Evolutionary conservation across 2,113 vertebrate genomes (phyloP), one percentile per base, ranked within the genome.

Genomic region (Chaetops frenatus): DNA sequence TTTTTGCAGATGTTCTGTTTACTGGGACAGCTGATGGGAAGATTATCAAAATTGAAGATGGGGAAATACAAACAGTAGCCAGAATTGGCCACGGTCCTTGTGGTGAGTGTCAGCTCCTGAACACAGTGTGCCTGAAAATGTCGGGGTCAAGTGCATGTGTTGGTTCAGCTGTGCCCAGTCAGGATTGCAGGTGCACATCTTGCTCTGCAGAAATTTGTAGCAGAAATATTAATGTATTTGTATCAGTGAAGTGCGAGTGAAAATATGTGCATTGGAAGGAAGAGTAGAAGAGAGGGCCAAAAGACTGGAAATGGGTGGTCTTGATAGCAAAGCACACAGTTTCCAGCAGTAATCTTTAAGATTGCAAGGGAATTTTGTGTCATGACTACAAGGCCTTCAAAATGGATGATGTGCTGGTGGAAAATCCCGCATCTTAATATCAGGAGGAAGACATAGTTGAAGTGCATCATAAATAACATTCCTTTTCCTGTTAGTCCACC

Each of bases 11-110:
- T 97, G 98, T 98, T 80, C 71, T 99, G 3, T 99, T 98, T 81
- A 98, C 99, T 53, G 99, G 99, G 61, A 99, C 99, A 61, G 98
- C 98, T 71, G 99, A 99, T 94, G 99, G 99, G 85, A 98, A 97
- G 94, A 98, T 99, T 53, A 38, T 99, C 54, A 99, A 98, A 97
- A 98, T 99, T 94, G 98, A 98, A 86, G 98, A 98, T 81, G 98
- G 96, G 12, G 98, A 98, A 73, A 84, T 99, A 80, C 95, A 98
- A 83, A 98, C 98, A 11, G 51, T 99, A 91, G 97, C 99, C 40
- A 98, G 97, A 73, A 98, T 99, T 42, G 99, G 99, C 33, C 98
- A 97, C 3, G 98, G 95, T 31, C 98, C 99, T 2, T 99, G 99
- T 96, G 98, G 99, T 99, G 97, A 99, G 98, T 94, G 64, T 25